Evolutionary conservation across 2,888 invertebrate species (phyloP), one percentile per base, ranked within the genome.

Genomic region (Sarcophaga subvicina): DNA sequence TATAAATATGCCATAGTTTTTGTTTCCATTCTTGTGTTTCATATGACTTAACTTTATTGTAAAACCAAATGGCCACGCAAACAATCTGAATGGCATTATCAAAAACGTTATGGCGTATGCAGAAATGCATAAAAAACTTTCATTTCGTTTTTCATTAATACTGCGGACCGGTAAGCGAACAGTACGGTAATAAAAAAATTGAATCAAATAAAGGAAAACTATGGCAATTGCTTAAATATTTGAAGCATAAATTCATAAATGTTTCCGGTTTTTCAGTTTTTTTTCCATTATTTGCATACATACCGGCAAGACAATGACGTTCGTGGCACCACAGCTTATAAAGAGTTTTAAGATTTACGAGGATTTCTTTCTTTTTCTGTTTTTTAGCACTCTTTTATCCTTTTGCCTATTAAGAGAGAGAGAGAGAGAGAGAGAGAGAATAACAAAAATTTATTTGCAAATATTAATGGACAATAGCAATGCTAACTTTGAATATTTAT

Each of bases 201-300:
- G 37, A 37, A 10, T 37, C 8, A 37, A 37, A 10, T 37, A 37
- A 10, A 37, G 60, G 11, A 64, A 45, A 66, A 66, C 59, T 59
- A 67, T 77, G 59, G 59, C 20, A 64, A 27, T 59, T 67, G 66
- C 67, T 59, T 37, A 64, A 76, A 25, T 64, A 64, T 64, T 76
- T 64, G 64, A 54, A 54, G 64, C 75, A 76, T 64, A 76, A 76
- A 76, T 77, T 67, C 66, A 63, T 78, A 62, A 78, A 78, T 78
- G 47, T 62, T 69, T 78, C 62, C 70, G 62, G 62, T 78, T 77
- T 37, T 37, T 37, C 37, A 37, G 37, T 8, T 37, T 6, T 54
- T 6, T 54, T 27, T 5, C 27, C 12, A n/a, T 59, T 59, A 59
- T 59, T 66, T 37, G 66, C 14, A 37, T 37, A 66, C 37, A 25